Percentiles rank a stretch among this genome's conserved stretches.
Evolutionary conservation across 2,797 vertebrate genomes (phyloP).

Genomic region (Parauchenoglanis ngamensis): DNA sequence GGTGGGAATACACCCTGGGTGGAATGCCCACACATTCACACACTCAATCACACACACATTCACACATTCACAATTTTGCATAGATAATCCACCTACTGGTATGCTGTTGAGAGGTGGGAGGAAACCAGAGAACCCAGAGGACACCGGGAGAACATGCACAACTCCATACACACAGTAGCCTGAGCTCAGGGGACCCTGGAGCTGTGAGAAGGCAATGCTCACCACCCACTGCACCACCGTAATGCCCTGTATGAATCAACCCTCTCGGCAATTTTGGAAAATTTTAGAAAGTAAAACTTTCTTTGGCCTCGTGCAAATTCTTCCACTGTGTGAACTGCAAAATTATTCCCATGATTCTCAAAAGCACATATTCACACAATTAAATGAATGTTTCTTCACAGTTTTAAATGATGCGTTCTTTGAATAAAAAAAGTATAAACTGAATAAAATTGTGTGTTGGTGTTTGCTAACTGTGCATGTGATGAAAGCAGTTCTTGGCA

Average conservation of each 20-base stretch:
- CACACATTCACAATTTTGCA: not conserved
- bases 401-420: not conserved
- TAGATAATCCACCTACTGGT: not conserved
- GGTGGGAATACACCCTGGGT: not conserved
- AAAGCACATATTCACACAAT: not conserved
- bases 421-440: not conserved
- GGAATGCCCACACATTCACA: not conserved
- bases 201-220: not conserved
- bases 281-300: not conserved
- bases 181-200: not conserved
- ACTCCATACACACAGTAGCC: not conserved
- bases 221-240: too few species aligned
- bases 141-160: not conserved
- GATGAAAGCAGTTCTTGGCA: slow-evolving; percentile 42
- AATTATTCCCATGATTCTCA: not conserved
- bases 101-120: not conserved
- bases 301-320: not conserved
- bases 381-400: not conserved
- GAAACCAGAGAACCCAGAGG: not conserved
- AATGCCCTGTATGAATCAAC: not conserved
- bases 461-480: slow-evolving; percentile 15
- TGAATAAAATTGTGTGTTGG: slow-evolving; percentile 8
- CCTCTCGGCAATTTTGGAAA: not conserved
- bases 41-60: not conserved
- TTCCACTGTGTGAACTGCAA: not conserved